Evolutionary conservation across 2,797 vertebrate species (phyloP).

Genomic region (Peromyscus nudipes): DNA sequence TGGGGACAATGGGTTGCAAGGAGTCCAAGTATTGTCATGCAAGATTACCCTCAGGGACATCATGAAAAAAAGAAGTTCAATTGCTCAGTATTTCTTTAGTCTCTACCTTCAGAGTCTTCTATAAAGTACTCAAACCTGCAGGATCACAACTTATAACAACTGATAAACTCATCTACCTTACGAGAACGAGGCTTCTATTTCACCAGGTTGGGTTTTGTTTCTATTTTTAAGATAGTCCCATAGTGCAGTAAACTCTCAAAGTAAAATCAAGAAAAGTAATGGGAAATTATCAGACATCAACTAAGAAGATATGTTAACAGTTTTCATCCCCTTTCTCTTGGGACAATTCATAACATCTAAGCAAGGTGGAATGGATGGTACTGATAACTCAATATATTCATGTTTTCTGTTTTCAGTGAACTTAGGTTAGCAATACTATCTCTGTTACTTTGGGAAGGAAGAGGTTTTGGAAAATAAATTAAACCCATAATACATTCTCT

Average conservation of each 20-base stretch:
- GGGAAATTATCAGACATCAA: neutral
- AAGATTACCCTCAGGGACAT: neutral
- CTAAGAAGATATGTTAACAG: neutral
- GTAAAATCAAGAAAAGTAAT: slow-evolving; percentile 4
- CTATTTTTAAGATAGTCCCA: slow-evolving; percentile 1
- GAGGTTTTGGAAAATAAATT: neutral
- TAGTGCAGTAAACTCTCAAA: neutral
- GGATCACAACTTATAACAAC: neutral
- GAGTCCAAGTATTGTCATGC: neutral
- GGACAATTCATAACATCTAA: neutral
- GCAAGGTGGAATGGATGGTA: neutral
- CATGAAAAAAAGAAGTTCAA: neutral
- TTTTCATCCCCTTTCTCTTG: neutral
- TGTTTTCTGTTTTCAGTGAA: slow-evolving; percentile 15
- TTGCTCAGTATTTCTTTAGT: neutral
- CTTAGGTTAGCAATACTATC: neutral
- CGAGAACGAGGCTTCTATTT: neutral
- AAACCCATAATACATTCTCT: neutral
- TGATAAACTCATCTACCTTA: neutral
- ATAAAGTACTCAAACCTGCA: neutral
- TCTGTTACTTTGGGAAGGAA: slow-evolving; percentile 12
- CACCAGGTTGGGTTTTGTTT: neutral
- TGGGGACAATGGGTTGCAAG: neutral
- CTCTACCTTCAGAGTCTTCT: neutral
- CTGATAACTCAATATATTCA: neutral